Evolutionary conservation across 2,888 invertebrate genomes (phyloP), one percentile per base, ranked within the genome.

Genomic region (Ichneumoninae sp.): DNA sequence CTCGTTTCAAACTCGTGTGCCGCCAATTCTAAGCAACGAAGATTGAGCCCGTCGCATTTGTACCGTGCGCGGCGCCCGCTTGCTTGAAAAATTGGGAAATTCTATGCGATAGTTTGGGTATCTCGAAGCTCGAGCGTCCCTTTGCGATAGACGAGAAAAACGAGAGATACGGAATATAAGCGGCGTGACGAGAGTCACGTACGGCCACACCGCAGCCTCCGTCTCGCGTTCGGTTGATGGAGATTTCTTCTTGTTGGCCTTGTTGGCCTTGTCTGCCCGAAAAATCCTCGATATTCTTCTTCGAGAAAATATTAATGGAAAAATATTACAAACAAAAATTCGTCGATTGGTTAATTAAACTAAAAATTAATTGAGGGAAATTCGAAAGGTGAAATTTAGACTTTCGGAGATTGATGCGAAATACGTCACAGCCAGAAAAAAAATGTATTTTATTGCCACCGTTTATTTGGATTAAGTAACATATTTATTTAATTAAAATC

Each of bases 111-210:
- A 1, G 30, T 4, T 60, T 16, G 3, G 30, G 13, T 8, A 60
- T 26, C 30, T 60, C 16, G 60, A 30, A 1, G 16, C 5, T 26
- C 30, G 16, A 5, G 60, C 10, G 60, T 30, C n/a, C 26, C 16
- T 26, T 13, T 13, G 16, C 60, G 22, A 60, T 26, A 10, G 57
- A 57, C 3, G 13, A 26, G 60, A n/a, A 10, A 16, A 71, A 52
- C 30, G 36, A 65, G 30, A 62, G 36, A 79, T 54, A 57, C 52
- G 70, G 71, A 74, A 76, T 72, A 60, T 22, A 16, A 70, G n/a
- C 44, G 13, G 57, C 77, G 40, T 78, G 81, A 81, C 74, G 57
- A 75, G 22, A 78, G 84, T 84, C 84, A 84, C 84, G 84, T 81
- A 84, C 74, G n/a, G 52, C 80, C 81, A 78, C 74, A 13, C 8